phyloP scores from a whole-genome alignment of 2,113 vertebrate genomes.

The Ciconia boyciana region DNA sequence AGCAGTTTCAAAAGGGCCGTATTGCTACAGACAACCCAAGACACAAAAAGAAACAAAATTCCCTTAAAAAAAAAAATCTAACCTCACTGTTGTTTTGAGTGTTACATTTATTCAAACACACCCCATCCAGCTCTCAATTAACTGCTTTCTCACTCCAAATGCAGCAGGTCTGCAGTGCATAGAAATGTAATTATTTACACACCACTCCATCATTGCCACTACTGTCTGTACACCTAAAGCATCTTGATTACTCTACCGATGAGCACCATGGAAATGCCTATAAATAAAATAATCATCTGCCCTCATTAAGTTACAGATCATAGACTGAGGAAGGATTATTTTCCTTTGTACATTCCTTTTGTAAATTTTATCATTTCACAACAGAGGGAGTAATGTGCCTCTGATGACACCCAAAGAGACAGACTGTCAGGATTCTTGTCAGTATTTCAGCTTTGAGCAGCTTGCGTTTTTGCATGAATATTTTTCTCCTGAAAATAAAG shows the following conservation, averaged over 20 bases:
- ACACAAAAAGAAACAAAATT: neutral
- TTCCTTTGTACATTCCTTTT: slow-evolving; percentile 47
- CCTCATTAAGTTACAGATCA: slow-evolving; percentile 38
- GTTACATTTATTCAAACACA: neutral
- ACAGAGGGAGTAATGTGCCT: slow-evolving; percentile 14
- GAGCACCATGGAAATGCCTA: slow-evolving; percentile 38
- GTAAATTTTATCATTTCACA: slow-evolving; percentile 45
- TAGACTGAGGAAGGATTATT: slow-evolving; percentile 31
- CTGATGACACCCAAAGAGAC: slow-evolving; percentile 42
- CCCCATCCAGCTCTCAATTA: neutral
- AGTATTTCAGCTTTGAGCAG: slow-evolving; percentile 44
- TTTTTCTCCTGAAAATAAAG: slow-evolving; percentile 39
- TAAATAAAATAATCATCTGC: slow-evolving; percentile 56
- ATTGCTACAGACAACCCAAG: neutral
- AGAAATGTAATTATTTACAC: slow-evolving; percentile 39
- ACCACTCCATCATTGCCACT: neutral
- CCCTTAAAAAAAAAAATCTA: neutral
- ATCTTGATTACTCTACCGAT: slow-evolving; percentile 48
- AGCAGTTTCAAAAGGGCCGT: neutral
- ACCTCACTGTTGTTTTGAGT: neutral
- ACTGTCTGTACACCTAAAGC: slow-evolving; percentile 36
- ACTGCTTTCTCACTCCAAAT: neutral
- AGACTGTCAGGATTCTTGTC: slow-evolving; percentile 55
- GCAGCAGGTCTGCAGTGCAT: neutral
- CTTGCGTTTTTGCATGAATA: neutral